Percentiles rank a stretch among this genome's conserved stretches.
These are phyloP conservation scores for Melanotaenia duboulayi DNA, from an alignment of 2,113 vertebrate genomes.

Conservation along the genomic window DNA sequence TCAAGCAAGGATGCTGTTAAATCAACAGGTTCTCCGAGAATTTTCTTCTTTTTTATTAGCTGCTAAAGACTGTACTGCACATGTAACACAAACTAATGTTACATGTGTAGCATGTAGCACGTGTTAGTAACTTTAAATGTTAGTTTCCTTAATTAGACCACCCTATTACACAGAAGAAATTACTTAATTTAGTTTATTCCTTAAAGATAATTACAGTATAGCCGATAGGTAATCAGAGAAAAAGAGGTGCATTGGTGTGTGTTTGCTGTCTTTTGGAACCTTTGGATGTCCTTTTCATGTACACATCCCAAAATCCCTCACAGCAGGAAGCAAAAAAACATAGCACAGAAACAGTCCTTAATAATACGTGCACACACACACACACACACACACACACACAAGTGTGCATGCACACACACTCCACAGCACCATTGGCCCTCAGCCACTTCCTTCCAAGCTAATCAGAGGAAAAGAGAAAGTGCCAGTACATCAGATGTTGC, in stretches of 20 bases:
- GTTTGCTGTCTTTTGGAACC: constrained; percentile 17
- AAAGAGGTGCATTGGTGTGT: neutral
- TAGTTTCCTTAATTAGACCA: constrained; percentile 5
- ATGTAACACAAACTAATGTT: neutral
- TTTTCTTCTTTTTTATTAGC: neutral
- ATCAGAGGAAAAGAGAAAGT: constrained; percentile 59
- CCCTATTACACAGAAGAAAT: neutral
- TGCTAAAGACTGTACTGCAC: neutral
- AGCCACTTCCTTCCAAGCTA: constrained; percentile 54
- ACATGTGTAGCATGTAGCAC: too few species aligned
- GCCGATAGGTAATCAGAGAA: constrained; percentile 36
- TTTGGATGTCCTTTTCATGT: constrained; percentile 53
- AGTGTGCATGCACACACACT: constrained; percentile 6
- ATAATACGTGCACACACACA: constrained; percentile 20
- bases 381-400: constrained; percentile 1
- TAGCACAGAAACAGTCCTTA: constrained; percentile 28
- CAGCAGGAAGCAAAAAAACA: constrained; percentile 43
- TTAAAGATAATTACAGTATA: constrained; percentile 44
- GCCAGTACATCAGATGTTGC: constrained; percentile 46
- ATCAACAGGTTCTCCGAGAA: constrained; percentile 29
- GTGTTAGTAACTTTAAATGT: neutral
- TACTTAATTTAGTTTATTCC: constrained; percentile 25
- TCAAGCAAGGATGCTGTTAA: constrained; percentile 43
- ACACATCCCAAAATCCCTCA: constrained; percentile 38
- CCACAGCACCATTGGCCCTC: constrained; percentile 43